Conservation (phyloP, 2,113 vertebrate genomes). For the Trinectes maculatus region DNA sequence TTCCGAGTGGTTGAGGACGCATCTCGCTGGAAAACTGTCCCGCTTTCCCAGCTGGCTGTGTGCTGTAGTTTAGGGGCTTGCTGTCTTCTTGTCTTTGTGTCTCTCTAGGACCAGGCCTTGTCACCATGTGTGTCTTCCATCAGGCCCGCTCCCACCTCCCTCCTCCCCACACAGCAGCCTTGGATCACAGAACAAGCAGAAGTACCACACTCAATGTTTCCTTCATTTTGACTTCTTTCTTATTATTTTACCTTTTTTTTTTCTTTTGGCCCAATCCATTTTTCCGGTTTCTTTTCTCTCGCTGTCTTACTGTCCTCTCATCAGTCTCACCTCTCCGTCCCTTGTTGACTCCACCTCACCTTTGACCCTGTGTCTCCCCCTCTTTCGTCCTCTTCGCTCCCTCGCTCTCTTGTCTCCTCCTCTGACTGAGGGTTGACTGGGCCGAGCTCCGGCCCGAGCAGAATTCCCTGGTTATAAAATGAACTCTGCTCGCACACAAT, state of each 20-base stretch:
- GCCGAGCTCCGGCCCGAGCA: constrained; percentile 39
- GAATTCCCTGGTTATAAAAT: constrained; percentile 45
- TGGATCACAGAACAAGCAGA: constrained; percentile 76
- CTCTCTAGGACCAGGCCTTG: constrained; percentile 72
- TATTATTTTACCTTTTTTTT: neutral
- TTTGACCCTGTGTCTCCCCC: constrained; percentile 1
- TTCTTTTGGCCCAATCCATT: constrained; percentile 14
- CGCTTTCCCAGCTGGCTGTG: constrained; percentile 1
- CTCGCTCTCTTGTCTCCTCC: constrained; percentile 8
- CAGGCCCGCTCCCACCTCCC: constrained; percentile 72
- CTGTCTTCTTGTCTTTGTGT: constrained; percentile 73
- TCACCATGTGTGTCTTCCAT: constrained; percentile 70
- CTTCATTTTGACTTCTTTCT: constrained; percentile 3
- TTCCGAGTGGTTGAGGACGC: constrained; percentile 11
- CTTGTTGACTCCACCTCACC: constrained; percentile 10
- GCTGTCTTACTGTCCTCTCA: neutral
- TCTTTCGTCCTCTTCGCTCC: neutral
- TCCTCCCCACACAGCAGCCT: constrained; percentile 68
- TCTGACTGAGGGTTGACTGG: constrained; percentile 35
- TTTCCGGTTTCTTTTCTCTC: neutral
- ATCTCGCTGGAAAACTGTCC: neutral
- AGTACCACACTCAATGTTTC: constrained; percentile 67
- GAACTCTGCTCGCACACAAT: constrained; percentile 51
- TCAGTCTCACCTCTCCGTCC: constrained; percentile 3
- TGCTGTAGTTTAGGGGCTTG: constrained; percentile 49